These are phyloP conservation scores for Cerastoderma edule DNA, from an alignment of 2,888 invertebrate genomes.

Conservation along the genomic window DNA sequence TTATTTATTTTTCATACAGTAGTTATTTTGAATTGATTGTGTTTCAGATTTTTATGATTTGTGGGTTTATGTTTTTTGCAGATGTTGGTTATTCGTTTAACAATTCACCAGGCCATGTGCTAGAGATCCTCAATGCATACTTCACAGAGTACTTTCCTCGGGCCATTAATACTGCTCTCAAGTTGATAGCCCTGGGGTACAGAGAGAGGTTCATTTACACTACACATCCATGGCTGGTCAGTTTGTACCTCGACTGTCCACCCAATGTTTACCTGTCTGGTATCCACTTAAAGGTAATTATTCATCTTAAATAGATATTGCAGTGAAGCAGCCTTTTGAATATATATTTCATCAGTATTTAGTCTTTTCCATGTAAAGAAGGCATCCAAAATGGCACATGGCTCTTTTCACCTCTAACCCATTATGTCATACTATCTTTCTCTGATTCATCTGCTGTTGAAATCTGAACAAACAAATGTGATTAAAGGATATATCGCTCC, in stretches of 20 bases:
- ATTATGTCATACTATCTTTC: neutral
- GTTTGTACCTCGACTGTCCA: slow-evolving; percentile 80
- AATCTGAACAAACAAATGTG: too few species aligned
- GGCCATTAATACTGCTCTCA: slow-evolving; percentile 63
- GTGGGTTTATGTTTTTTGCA: slow-evolving; percentile 39
- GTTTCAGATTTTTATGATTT: too few species aligned
- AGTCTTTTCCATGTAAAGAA: too few species aligned
- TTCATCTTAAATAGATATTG: too few species aligned
- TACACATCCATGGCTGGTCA: slow-evolving; percentile 81
- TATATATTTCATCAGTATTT: too few species aligned
- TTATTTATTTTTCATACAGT: too few species aligned
- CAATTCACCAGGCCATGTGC: slow-evolving; percentile 68
- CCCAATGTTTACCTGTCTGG: slow-evolving; percentile 66
- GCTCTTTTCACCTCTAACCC: neutral
- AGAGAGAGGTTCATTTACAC: slow-evolving; percentile 78
- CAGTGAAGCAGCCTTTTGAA: too few species aligned
- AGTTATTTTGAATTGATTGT: too few species aligned
- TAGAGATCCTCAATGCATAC: slow-evolving; percentile 78
- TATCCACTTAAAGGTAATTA: slow-evolving; percentile 56
- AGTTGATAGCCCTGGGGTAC: slow-evolving; percentile 68
- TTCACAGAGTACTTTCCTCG: slow-evolving; percentile 78
- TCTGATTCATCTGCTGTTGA: too few species aligned
- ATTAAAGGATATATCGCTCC: too few species aligned
- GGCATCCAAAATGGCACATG: too few species aligned
- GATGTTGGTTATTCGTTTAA: slow-evolving; percentile 76